These are phyloP conservation scores for Aurelia sp. DNA, from an alignment of 30 jellyfish, hydroid and myxozoan species.

Conservation along the genomic window DNA sequence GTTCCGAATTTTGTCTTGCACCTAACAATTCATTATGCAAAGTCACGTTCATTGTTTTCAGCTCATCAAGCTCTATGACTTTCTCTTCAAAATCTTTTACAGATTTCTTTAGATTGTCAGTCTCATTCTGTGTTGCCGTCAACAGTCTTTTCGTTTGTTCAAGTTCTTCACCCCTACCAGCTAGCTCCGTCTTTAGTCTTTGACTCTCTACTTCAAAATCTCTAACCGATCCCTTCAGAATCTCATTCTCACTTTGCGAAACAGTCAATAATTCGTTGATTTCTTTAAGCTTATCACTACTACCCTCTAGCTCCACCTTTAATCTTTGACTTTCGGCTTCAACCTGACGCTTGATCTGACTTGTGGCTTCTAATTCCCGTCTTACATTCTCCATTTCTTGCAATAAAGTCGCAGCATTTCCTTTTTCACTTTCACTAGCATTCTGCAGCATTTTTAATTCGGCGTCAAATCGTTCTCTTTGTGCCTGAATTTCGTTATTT, in stretches of 20 bases:
- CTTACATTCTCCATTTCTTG: conserved; percentile 44
- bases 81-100: background rate
- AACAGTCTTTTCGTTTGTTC: background rate
- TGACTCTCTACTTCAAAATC: background rate
- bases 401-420: conserved; percentile 38
- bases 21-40: background rate
- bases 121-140: background rate
- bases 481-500: conserved; percentile 35
- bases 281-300: background rate
- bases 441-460: conserved; percentile 21
- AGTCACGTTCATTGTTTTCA: background rate
- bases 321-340: background rate
- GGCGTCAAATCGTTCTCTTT: conserved; percentile 38
- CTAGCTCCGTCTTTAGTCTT: background rate
- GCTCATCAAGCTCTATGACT: conserved; percentile 1
- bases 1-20: conserved; percentile 10
- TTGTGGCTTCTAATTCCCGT: conserved; percentile 26
- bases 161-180: background rate
- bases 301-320: background rate
- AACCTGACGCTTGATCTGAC: conserved; percentile 4
- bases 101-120: background rate
- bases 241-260: background rate
- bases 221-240: background rate
- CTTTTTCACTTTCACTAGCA: conserved; percentile 44
- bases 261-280: background rate